Evolutionary conservation across 2,797 vertebrate genomes (phyloP), one percentile per base, ranked within the genome.

Genomic region (Sebastiscus albofasciatus): DNA sequence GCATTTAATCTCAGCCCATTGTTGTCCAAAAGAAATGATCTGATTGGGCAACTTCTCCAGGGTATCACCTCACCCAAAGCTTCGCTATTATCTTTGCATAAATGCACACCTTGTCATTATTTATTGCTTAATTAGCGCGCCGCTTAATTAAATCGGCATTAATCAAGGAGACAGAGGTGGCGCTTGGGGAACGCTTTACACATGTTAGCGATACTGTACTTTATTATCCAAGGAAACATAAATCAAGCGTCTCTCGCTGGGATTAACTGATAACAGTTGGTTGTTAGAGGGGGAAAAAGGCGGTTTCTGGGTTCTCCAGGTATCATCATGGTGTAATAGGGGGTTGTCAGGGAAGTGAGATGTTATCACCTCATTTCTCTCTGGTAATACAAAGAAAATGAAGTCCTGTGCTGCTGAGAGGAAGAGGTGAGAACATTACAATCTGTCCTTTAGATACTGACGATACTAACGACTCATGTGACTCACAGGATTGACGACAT

Each of bases 81-180:
- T 94, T 93, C 87, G 83, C 87, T 80, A 87, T 95, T 94, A 94
- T 94, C 94, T 95, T 90, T 89, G 93, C 92, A 94, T 93, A 93
- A 94, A 94, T 78, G 91, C 92, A 84, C 90, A 95, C 93, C 94
- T 94, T 93, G 93, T 96, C 95, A 95, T 96, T 96, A 95, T 95
- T 95, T 96, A 95, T 91, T 89, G 93, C 93, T 94, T 95, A 95
- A 96, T 96, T 96, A 96, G 94, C 84, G 67, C 86, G 26, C 75
- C 1, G 92, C 89, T 92, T 96, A 95, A 96, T 96, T 95, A 95
- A 95, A 94, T 94, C 92, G 85, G 88, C 93, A 96, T 96, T 95
- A 96, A 96, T 96, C 95, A 95, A 92, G 84, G 75, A 94, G 94
- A 95, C 94, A 93, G 94, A 92, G 93, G 91, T 92, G 90, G 86